phyloP scores from a whole-genome alignment of 2,113 vertebrate species.

The Columbina picui region DNA sequence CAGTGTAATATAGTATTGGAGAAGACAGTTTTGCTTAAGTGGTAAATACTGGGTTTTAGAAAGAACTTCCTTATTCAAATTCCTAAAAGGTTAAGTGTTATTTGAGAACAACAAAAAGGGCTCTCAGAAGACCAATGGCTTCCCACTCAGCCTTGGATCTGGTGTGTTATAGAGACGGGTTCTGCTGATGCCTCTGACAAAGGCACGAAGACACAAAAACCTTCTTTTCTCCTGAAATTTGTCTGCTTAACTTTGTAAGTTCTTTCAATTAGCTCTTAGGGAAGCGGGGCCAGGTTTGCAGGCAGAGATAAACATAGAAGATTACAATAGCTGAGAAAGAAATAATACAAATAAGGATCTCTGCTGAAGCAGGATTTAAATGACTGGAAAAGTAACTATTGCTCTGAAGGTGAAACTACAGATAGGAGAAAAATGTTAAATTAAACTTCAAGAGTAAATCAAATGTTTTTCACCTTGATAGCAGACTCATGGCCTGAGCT shows the following conservation, averaged over 20 bases:
- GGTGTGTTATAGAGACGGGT: accelerated
- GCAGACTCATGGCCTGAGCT: not conserved
- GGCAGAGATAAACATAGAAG: conserved; percentile 8
- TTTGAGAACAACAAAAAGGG: not conserved
- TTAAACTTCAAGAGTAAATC: not conserved
- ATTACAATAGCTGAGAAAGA: conserved; percentile 9
- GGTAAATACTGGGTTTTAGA: not conserved
- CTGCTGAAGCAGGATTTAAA: conserved; percentile 31
- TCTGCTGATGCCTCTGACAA: not conserved
- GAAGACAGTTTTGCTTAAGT: not conserved
- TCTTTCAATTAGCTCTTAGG: conserved; percentile 26
- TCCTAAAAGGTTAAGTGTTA: not conserved
- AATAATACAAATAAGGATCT: conserved; percentile 39
- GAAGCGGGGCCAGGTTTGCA: not conserved
- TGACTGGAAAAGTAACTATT: not conserved
- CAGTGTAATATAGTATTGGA: not conserved
- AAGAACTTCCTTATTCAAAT: not conserved
- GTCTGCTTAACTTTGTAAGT: not conserved
- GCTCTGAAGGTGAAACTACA: not conserved
- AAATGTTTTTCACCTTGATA: conserved; percentile 16
- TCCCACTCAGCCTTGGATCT: not conserved
- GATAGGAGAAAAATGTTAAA: not conserved
- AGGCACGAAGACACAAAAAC: not conserved
- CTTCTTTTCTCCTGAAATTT: not conserved
- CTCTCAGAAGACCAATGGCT: not conserved